phyloP scores from a whole-genome alignment of 2,888 invertebrate genomes.

The Euspilapteryx auroguttella region DNA sequence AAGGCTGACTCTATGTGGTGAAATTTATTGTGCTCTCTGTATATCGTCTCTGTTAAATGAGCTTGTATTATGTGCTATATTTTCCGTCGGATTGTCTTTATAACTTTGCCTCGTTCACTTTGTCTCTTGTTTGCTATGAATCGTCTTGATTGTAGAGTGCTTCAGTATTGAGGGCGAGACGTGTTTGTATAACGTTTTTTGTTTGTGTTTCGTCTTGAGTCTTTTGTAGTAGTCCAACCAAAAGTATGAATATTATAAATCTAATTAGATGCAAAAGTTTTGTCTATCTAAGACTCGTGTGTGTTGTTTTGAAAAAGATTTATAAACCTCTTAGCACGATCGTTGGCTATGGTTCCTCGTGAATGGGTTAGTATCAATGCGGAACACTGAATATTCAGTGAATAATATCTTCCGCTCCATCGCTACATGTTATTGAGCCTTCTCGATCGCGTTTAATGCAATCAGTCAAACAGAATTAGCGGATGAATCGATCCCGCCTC shows the following conservation, averaged over 20 bases:
- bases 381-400: background rate
- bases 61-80: conserved; percentile 21
- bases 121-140: conserved; percentile 15
- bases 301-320: background rate
- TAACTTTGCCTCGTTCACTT: conserved; percentile 6
- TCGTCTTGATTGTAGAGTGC: conserved; percentile 9
- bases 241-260: no score
- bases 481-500: background rate
- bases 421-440: background rate
- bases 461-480: conserved; percentile 5
- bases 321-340: no score
- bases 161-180: no score
- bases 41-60: conserved; percentile 21
- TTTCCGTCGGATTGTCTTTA: conserved; percentile 15
- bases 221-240: no score
- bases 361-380: no score
- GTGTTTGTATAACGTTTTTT: no score
- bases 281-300: background rate
- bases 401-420: background rate
- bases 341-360: no score
- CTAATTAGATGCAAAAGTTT: background rate
- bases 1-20: conserved; percentile 23
- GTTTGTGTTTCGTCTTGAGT: no score
- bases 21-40: conserved; percentile 31
- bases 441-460: background rate